Evolutionary conservation across 2,797 vertebrate genomes (phyloP).

Genomic region (Hemitrygon akajei): DNA sequence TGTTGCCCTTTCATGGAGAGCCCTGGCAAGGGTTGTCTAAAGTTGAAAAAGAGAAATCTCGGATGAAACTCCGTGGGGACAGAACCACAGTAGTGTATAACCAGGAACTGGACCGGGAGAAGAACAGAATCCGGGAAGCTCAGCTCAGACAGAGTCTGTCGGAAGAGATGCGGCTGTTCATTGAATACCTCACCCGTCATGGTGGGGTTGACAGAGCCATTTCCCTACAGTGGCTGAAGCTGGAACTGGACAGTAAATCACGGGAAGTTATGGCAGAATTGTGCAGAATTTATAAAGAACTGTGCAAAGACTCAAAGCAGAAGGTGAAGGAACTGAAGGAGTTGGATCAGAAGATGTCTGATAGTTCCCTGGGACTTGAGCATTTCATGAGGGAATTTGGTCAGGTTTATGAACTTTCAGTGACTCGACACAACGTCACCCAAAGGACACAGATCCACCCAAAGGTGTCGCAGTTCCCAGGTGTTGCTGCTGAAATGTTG

Average conservation of each 20-base stretch:
- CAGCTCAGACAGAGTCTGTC: conserved; percentile 55
- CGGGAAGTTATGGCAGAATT: conserved; percentile 49
- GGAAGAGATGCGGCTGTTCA: conserved; percentile 60
- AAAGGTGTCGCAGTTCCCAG: background rate
- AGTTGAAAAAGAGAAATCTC: conserved; percentile 60
- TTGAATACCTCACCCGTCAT: conserved; percentile 51
- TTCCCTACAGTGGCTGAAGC: conserved; percentile 71
- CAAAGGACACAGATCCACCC: no score
- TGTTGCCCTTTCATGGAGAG: conserved; percentile 63
- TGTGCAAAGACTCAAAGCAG: conserved; percentile 40
- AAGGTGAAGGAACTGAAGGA: conserved; percentile 48
- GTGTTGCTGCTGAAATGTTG: background rate
- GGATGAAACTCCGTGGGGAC: conserved; percentile 47
- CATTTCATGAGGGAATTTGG: no score
- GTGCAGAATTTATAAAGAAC: conserved; percentile 51
- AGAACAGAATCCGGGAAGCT: conserved; percentile 49
- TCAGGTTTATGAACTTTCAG: no score
- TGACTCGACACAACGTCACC: no score
- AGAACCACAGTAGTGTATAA: conserved; percentile 42
- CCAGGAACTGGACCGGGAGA: conserved; percentile 50
- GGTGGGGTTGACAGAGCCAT: conserved; percentile 54
- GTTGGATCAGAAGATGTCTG: conserved; percentile 54
- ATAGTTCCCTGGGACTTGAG: conserved; percentile 59
- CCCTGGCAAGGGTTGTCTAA: conserved; percentile 56
- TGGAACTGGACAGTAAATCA: conserved; percentile 55